phyloP scores from a whole-genome alignment of 2,797 vertebrate genomes.

The Gallinago nigripennis region DNA sequence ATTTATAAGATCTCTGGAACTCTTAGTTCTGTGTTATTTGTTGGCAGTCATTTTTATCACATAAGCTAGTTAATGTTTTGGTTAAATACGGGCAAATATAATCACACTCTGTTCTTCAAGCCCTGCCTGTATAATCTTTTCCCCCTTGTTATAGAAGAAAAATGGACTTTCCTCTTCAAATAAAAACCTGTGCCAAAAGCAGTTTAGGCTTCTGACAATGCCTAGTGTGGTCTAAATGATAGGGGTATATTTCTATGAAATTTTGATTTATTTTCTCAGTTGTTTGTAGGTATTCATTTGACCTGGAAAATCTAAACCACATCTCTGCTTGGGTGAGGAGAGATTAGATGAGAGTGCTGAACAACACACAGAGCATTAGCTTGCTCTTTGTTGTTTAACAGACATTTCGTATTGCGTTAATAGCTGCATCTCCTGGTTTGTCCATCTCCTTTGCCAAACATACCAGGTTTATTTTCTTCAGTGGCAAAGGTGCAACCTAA shows the following conservation, averaged over 20 bases:
- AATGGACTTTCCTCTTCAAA: background rate
- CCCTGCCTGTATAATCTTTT: background rate
- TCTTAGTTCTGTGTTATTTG: background rate
- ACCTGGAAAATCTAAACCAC: background rate
- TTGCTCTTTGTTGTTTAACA: background rate
- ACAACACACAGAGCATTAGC: background rate
- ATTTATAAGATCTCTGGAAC: background rate
- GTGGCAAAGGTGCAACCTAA: background rate
- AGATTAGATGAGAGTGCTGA: background rate
- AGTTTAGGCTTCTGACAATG: background rate
- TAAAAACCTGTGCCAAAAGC: background rate
- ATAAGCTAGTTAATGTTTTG: background rate
- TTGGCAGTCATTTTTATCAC: background rate
- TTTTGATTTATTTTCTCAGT: background rate
- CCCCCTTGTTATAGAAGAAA: background rate
- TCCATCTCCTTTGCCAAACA: background rate
- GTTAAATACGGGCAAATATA: background rate
- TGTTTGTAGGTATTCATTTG: background rate
- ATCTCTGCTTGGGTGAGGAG: background rate
- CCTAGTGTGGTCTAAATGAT: background rate
- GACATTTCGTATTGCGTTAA: background rate
- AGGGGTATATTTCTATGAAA: background rate
- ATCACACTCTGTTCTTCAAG: background rate
- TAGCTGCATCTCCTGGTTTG: background rate
- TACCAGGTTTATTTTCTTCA: background rate